A percentile compares a stretch with the other conserved stretches of the same genome.
Evolutionary conservation across 1,140 invertebrate species (phyloP).

Genomic region (Cydia amplana): DNA sequence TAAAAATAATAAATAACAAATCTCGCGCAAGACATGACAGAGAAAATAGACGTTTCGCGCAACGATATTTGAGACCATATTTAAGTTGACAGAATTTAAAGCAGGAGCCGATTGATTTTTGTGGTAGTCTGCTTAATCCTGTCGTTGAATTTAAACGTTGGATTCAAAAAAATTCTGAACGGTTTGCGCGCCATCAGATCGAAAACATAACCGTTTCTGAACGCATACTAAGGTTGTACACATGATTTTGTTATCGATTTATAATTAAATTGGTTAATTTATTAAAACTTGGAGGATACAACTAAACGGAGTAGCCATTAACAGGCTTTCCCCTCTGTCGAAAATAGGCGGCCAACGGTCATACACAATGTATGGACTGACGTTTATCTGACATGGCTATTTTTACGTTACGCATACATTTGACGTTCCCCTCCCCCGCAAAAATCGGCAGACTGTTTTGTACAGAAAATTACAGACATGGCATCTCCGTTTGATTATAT

Average conservation of each 20-base stretch:
- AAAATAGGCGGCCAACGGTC: too few relatives aligned
- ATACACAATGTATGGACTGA: too few relatives aligned
- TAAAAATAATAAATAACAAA: too few relatives aligned
- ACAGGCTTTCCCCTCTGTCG: too few relatives aligned
- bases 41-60: background rate
- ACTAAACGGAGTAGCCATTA: too few relatives aligned
- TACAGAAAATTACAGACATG: too few relatives aligned
- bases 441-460: too few relatives aligned
- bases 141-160: background rate
- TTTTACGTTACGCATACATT: too few relatives aligned
- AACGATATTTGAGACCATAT: background rate
- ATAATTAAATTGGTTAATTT: background rate
- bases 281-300: too few relatives aligned
- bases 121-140: background rate
- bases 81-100: background rate
- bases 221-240: background rate
- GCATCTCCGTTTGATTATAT: too few relatives aligned
- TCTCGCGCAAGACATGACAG: background rate
- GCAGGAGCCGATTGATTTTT: background rate
- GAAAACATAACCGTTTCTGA: background rate
- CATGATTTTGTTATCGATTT: slow-evolving; percentile 14
- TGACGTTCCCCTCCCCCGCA: too few relatives aligned
- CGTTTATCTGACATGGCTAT: too few relatives aligned
- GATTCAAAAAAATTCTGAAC: slow-evolving; percentile 25
- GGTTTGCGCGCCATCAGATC: background rate